These are phyloP conservation scores for Etheostoma perlongum DNA, from an alignment of 2,797 vertebrate species.

Conservation along the genomic window DNA sequence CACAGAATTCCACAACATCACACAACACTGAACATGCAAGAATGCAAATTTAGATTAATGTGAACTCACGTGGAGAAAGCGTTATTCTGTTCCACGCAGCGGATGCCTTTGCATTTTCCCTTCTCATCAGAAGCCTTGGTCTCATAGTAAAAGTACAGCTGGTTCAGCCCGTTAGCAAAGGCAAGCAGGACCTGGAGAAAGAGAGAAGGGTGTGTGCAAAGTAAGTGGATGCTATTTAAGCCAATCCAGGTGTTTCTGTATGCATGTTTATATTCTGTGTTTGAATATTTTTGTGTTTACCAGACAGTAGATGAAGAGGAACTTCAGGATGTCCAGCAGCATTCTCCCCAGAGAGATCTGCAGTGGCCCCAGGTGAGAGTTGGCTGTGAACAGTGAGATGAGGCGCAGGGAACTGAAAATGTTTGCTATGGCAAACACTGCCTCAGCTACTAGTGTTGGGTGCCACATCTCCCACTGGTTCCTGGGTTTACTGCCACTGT, in stretches of 20 bases:
- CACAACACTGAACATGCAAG: not conserved
- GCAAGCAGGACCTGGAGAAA: conserved; percentile 88
- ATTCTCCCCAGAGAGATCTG: conserved; percentile 98
- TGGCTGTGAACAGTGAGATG: conserved; percentile 98
- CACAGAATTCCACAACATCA: conserved; percentile 23
- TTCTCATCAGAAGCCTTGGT: conserved; percentile 81
- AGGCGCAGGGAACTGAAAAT: conserved; percentile 98
- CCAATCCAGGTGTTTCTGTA: not conserved
- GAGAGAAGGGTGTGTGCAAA: not conserved
- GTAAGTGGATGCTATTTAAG: not conserved
- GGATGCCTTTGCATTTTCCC: conserved; percentile 93
- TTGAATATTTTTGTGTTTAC: conserved; percentile 63
- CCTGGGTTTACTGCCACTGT: conserved; percentile 87
- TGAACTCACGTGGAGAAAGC: conserved; percentile 98
- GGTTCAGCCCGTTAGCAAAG: conserved; percentile 98
- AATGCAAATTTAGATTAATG: not conserved
- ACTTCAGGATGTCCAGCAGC: conserved; percentile 98
- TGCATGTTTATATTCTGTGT: not conserved
- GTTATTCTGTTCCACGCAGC: conserved; percentile 97
- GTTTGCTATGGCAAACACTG: conserved; percentile 97
- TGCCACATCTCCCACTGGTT: conserved; percentile 98
- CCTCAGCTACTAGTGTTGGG: conserved; percentile 96
- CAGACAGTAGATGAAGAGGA: conserved; percentile 99
- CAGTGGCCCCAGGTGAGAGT: conserved; percentile 97
- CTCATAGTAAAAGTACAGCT: conserved; percentile 98